phyloP scores from a whole-genome alignment of 2,113 vertebrate species.

The Cromileptes altivelis region DNA sequence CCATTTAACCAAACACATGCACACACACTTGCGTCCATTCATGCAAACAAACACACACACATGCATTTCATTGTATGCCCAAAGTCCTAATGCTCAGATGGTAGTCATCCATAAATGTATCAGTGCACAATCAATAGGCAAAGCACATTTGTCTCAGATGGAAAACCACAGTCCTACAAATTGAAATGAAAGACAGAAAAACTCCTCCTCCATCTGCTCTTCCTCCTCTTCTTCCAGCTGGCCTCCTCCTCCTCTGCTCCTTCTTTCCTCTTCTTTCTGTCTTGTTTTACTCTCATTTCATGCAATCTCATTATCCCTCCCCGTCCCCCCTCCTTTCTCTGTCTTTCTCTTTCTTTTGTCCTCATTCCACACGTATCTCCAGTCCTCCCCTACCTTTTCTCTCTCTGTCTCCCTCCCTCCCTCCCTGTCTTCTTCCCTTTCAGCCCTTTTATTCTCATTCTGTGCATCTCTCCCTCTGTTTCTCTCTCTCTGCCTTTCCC shows the following conservation, averaged over 20 bases:
- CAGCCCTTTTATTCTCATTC: slow-evolving; percentile 69
- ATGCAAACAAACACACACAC: slow-evolving; percentile 18
- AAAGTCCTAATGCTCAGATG: slow-evolving; percentile 53
- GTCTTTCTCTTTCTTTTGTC: slow-evolving; percentile 50
- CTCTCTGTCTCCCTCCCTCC: slow-evolving; percentile 30
- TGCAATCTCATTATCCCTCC: slow-evolving; percentile 57
- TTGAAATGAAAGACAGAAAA: slow-evolving; percentile 60
- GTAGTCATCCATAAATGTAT: slow-evolving; percentile 66
- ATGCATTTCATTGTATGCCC: slow-evolving; percentile 14
- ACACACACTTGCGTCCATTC: slow-evolving; percentile 6
- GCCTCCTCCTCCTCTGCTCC: slow-evolving; percentile 40
- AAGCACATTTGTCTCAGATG: slow-evolving; percentile 68
- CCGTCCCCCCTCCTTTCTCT: not conserved
- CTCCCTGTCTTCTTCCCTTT: slow-evolving; percentile 12
- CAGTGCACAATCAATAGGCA: slow-evolving; percentile 58
- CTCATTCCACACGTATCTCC: slow-evolving; percentile 25
- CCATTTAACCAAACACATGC: slow-evolving; percentile 14
- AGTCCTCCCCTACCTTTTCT: slow-evolving; percentile 45
- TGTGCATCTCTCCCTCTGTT: slow-evolving; percentile 57
- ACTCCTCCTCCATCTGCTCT: slow-evolving; percentile 64
- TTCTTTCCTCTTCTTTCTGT: slow-evolving; percentile 31
- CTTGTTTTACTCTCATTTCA: slow-evolving; percentile 40
- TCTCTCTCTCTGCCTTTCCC: slow-evolving; percentile 61
- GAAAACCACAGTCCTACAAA: slow-evolving; percentile 55
- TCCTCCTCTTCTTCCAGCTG: slow-evolving; percentile 63